These are phyloP conservation scores for Lutraria rhynchaena DNA, from an alignment of 1,140 invertebrate genomes.

Conservation along the genomic window DNA sequence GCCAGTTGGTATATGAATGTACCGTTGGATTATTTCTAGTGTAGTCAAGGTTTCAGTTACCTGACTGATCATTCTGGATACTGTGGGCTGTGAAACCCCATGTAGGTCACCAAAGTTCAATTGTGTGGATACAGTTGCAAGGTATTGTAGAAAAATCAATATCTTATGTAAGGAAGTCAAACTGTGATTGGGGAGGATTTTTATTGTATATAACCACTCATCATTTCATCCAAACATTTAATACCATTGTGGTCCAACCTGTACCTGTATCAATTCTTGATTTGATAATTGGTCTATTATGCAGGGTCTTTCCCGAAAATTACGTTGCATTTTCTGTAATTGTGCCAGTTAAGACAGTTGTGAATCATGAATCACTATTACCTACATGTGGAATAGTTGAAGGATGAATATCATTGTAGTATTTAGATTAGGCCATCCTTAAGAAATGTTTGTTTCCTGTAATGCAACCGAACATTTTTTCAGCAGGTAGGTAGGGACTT, in stretches of 20 bases:
- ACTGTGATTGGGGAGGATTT: background rate
- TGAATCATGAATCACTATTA: too few relatives aligned
- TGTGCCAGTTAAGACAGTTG: background rate
- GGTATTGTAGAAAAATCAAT: conserved; percentile 51
- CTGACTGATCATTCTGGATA: conserved; percentile 21
- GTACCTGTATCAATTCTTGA: background rate
- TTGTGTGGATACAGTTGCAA: conserved; percentile 46
- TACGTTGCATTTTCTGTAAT: background rate
- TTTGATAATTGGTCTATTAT: background rate
- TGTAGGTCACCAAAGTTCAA: conserved; percentile 57
- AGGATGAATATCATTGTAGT: too few relatives aligned
- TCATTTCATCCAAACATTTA: background rate
- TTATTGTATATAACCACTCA: background rate
- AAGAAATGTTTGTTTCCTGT: too few relatives aligned
- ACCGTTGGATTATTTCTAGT: background rate
- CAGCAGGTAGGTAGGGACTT: too few relatives aligned
- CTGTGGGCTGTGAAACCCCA: conserved; percentile 41
- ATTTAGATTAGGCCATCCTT: too few relatives aligned
- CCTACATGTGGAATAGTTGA: too few relatives aligned
- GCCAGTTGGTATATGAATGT: conserved; percentile 29
- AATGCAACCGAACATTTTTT: too few relatives aligned
- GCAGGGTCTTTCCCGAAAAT: background rate
- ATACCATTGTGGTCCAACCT: background rate
- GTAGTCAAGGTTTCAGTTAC: conserved; percentile 32
- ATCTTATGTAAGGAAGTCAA: background rate